phyloP scores from a whole-genome alignment of 2,113 vertebrate genomes.

The Phodopus roborovskii region DNA sequence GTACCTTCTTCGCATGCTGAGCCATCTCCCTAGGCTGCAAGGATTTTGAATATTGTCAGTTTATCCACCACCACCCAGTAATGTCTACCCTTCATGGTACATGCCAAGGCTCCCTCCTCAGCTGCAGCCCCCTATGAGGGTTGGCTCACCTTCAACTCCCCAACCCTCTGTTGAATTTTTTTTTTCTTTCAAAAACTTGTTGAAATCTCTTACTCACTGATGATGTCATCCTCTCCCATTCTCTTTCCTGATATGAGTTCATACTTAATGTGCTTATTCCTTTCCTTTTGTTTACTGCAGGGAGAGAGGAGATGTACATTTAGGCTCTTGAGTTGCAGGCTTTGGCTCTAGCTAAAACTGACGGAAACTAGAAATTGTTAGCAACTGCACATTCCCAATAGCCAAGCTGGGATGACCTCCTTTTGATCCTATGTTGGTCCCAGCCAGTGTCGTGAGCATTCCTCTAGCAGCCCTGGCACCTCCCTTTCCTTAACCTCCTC shows the following conservation, averaged over 20 bases:
- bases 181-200: constrained; percentile 56
- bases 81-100: neutral
- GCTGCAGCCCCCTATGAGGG: neutral
- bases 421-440: constrained; percentile 16
- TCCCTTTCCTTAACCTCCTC: constrained; percentile 8
- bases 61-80: neutral
- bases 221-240: constrained; percentile 25
- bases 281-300: constrained; percentile 50
- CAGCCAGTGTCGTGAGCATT: neutral
- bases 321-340: constrained; percentile 45
- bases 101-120: neutral
- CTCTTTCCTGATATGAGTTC: constrained; percentile 27
- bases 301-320: constrained; percentile 19
- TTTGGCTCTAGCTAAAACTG: constrained; percentile 7
- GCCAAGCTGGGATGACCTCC: neutral
- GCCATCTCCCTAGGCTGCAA: neutral
- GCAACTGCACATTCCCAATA: neutral
- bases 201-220: constrained; percentile 17
- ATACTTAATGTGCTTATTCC: constrained; percentile 45
- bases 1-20: neutral
- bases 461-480: neutral
- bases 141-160: constrained; percentile 5
- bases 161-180: neutral
- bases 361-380: constrained; percentile 48
- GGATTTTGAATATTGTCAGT: neutral